A percentile compares a stretch with the other conserved stretches of the same genome.
These are phyloP conservation scores for Brachionus sp. DNA, from an alignment of 1,140 invertebrate genomes.

Conservation along the genomic window DNA sequence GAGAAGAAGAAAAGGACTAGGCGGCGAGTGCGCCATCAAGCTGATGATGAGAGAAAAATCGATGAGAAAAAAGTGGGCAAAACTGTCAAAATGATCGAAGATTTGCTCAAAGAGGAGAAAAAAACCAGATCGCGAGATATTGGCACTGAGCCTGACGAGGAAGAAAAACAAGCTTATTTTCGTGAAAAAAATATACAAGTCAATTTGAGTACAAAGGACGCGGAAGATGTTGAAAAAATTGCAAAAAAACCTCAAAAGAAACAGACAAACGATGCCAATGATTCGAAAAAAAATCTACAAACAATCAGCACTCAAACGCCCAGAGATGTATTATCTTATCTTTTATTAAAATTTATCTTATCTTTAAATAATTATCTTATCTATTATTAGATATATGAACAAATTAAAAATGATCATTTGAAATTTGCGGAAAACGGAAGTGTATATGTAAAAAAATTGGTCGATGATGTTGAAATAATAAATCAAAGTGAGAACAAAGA, in stretches of 20 bases:
- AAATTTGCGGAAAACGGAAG: not conserved
- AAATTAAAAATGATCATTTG: conserved; percentile 43
- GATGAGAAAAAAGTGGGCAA: conserved; percentile 31
- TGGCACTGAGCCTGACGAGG: not conserved
- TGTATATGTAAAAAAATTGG: not conserved
- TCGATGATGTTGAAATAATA: conserved; percentile 38
- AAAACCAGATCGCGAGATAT: not conserved
- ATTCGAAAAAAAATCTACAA: conserved; percentile 2
- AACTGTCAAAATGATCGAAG: conserved; percentile 42
- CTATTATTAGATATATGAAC: not conserved
- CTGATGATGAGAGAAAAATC: not conserved
- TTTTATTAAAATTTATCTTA: not conserved
- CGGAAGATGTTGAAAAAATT: not conserved
- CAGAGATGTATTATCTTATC: conserved; percentile 21
- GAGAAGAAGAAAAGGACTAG: not conserved
- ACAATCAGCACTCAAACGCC: conserved; percentile 32
- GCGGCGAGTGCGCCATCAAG: not conserved
- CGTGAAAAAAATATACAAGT: conserved; percentile 37
- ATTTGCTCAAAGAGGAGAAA: conserved; percentile 31
- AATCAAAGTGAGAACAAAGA: conserved; percentile 5
- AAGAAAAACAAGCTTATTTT: not conserved
- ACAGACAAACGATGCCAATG: not conserved
- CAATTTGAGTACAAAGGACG: conserved; percentile 11
- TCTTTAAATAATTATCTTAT: not conserved
- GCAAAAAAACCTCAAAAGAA: conserved; percentile 37